These are phyloP conservation scores for Plutella xylostella DNA, from an alignment of 2,888 invertebrate genomes.

Conservation along the genomic window DNA sequence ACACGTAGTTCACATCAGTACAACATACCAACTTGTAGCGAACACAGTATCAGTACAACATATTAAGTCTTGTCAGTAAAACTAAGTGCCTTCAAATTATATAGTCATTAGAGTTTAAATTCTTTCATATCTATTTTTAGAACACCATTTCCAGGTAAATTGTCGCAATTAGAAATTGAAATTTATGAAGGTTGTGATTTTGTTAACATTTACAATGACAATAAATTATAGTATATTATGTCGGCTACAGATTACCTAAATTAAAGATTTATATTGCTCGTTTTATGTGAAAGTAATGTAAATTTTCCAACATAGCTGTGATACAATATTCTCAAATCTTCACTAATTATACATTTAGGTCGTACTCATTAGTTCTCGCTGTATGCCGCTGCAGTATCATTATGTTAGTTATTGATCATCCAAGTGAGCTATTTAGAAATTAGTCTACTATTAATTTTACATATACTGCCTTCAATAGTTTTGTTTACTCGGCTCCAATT, in stretches of 20 bases:
- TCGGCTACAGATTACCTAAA: neutral
- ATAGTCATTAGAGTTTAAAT: slow-evolving; percentile 65
- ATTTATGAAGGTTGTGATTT: too few species aligned
- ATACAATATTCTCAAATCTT: slow-evolving; percentile 21
- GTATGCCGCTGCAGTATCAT: neutral
- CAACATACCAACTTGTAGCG: slow-evolving; percentile 53
- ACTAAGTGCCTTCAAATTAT: slow-evolving; percentile 61
- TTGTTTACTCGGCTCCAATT: slow-evolving; percentile 15
- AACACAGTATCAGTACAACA: slow-evolving; percentile 57
- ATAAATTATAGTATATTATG: too few species aligned
- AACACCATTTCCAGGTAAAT: slow-evolving; percentile 26
- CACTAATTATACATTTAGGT: too few species aligned
- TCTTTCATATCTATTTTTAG: slow-evolving; percentile 20
- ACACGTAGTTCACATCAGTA: slow-evolving; percentile 66
- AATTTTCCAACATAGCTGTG: slow-evolving; percentile 24
- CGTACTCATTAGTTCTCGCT: too few species aligned
- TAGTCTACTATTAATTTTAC: slow-evolving; percentile 27
- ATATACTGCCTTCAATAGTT: slow-evolving; percentile 42
- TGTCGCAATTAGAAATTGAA: slow-evolving; percentile 2
- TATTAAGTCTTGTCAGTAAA: slow-evolving; percentile 59
- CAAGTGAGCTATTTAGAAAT: slow-evolving; percentile 36
- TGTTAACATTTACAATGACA: neutral
- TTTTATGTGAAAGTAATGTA: neutral
- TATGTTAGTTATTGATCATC: slow-evolving; percentile 16
- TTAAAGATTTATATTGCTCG: neutral